A percentile compares a stretch with the other conserved stretches of the same genome.
phyloP scores from a whole-genome alignment of 1,140 invertebrate species.

The Lasioglossum baleicum region DNA sequence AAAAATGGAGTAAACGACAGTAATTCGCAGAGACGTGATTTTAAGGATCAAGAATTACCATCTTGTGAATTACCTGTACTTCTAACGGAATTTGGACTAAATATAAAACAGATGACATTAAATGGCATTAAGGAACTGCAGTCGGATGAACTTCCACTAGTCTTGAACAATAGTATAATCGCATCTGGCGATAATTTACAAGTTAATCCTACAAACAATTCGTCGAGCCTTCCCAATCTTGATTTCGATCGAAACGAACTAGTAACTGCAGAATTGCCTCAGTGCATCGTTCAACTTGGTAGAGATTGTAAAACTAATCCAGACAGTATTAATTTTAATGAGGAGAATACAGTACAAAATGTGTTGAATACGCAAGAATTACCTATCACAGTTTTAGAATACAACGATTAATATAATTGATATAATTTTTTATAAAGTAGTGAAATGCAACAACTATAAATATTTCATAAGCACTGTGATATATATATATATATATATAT shows the following conservation, averaged over 20 bases:
- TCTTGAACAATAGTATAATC: constrained; percentile 8
- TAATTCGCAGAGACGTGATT: background rate
- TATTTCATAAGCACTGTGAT: background rate
- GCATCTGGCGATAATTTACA: background rate
- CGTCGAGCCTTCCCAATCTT: background rate
- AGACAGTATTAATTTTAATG: background rate
- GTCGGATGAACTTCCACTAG: constrained; percentile 27
- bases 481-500: background rate
- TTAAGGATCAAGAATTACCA: constrained; percentile 17
- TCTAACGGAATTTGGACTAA: constrained; percentile 12
- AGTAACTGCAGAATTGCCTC: constrained; percentile 21
- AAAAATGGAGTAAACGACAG: background rate
- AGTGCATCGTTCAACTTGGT: constrained; percentile 4
- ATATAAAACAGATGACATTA: background rate
- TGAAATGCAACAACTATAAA: background rate
- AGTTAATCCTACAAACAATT: background rate
- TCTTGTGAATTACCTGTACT: constrained; percentile 31
- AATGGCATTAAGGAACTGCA: background rate
- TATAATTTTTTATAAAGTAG: background rate
- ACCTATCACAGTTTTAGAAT: constrained; percentile 40
- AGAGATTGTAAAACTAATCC: background rate
- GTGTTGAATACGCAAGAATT: constrained; percentile 18
- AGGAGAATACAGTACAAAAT: background rate
- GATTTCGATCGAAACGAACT: constrained; percentile 23
- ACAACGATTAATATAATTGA: constrained; percentile 26